Percentiles rank a stretch among this genome's conserved stretches.
phyloP scores from a whole-genome alignment of 1,140 invertebrate species.

The Aphaenogaster rudis region DNA sequence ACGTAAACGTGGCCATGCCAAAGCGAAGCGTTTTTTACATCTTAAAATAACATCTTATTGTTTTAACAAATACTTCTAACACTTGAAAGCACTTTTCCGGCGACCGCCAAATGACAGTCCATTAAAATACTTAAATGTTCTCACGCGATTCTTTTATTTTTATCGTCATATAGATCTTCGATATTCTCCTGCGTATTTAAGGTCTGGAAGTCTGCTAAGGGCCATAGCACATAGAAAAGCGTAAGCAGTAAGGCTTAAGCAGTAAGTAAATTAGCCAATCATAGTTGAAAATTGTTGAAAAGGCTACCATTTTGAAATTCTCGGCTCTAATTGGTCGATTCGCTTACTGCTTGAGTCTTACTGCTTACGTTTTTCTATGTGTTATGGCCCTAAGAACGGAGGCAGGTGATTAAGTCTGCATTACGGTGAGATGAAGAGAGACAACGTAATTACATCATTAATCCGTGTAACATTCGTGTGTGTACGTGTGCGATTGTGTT shows the following conservation, averaged over 20 bases:
- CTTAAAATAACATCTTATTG: constrained; percentile 4
- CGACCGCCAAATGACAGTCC: neutral
- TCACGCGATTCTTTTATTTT: neutral
- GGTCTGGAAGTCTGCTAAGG: neutral
- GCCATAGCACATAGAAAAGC: no score
- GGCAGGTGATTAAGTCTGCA: constrained; percentile 54
- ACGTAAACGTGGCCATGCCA: constrained; percentile 5
- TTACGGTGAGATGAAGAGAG: constrained; percentile 43
- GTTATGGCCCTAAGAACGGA: neutral
- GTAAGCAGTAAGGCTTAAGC: no score
- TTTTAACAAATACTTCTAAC: neutral
- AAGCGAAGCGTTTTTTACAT: neutral
- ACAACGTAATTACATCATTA: constrained; percentile 70
- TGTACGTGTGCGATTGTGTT: neutral
- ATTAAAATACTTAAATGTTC: constrained; percentile 27
- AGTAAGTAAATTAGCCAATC: no score
- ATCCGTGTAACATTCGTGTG: constrained; percentile 62
- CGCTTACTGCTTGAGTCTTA: no score
- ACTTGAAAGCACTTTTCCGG: neutral
- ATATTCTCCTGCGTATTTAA: neutral
- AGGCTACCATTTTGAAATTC: no score
- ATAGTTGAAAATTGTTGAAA: no score
- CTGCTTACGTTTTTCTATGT: no score
- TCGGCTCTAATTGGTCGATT: no score
- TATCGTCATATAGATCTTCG: neutral